phyloP scores from a whole-genome alignment of 2,797 vertebrate species.

The Adelosebastes latens region DNA sequence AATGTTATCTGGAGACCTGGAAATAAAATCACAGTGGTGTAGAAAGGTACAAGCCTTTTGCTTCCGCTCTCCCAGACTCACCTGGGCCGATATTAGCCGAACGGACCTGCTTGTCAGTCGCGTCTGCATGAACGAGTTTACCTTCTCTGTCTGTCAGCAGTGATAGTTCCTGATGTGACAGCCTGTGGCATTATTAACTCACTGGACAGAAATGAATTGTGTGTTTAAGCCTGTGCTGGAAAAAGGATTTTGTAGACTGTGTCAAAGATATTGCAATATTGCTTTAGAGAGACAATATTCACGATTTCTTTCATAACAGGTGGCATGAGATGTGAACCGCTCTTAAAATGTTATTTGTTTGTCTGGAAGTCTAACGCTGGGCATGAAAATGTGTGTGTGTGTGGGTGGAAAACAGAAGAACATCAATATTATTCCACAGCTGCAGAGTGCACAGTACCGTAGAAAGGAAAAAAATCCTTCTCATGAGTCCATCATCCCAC shows the following conservation, averaged over 20 bases:
- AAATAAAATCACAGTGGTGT: conserved; percentile 37
- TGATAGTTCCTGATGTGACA: not conserved
- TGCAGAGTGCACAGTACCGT: not conserved
- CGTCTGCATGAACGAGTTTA: not conserved
- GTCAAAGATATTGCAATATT: not conserved
- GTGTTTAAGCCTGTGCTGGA: too few relatives aligned
- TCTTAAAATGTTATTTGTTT: not conserved
- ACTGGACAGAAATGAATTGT: too few relatives aligned
- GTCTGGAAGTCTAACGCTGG: not conserved
- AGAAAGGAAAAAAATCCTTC: conserved; percentile 25
- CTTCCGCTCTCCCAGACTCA: conserved; percentile 46
- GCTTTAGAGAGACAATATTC: not conserved
- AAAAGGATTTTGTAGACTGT: too few relatives aligned
- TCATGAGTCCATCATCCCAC: conserved; percentile 21
- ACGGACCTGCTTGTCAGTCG: conserved; percentile 25
- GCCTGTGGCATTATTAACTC: too few relatives aligned
- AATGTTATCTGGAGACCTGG: conserved; percentile 64
- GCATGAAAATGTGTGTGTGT: not conserved
- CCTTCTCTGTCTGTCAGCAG: not conserved
- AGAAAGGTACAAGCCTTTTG: conserved; percentile 34
- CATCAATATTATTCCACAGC: conserved; percentile 47
- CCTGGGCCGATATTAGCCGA: conserved; percentile 22
- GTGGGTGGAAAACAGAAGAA: conserved; percentile 44
- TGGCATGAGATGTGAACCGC: not conserved
- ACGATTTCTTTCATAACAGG: not conserved